Evolutionary conservation across 2,797 vertebrate species (phyloP).

Genomic region (Loriculus beryllinus): DNA sequence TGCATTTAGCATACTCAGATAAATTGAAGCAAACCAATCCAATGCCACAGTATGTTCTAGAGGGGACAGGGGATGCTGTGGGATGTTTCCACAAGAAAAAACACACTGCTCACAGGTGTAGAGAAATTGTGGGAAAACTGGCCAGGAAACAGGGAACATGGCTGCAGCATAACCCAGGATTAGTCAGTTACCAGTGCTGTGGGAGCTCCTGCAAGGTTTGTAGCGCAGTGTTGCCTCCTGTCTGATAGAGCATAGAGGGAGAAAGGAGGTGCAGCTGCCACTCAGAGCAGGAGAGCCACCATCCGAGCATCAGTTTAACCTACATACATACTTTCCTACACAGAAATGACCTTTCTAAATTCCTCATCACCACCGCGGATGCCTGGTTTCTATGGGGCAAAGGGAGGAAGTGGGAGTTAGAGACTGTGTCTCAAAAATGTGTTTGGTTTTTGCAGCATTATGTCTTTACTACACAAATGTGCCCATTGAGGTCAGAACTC

Average conservation of each 20-base stretch:
- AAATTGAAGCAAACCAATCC: background rate
- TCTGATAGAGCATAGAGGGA: background rate
- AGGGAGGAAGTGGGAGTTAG: background rate
- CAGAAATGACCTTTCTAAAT: background rate
- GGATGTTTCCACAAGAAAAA: background rate
- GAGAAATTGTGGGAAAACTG: background rate
- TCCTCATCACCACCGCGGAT: background rate
- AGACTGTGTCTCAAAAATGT: background rate
- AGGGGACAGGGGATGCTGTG: background rate
- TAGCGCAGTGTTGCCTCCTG: background rate
- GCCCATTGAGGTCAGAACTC: accelerated
- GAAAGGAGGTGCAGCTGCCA: background rate
- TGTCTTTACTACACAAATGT: background rate
- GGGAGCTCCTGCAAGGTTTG: background rate
- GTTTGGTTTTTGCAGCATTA: background rate
- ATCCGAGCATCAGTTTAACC: background rate
- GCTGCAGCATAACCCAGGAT: background rate
- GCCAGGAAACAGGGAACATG: background rate
- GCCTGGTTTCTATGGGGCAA: background rate
- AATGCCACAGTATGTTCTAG: background rate
- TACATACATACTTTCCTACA: background rate
- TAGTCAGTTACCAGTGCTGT: background rate
- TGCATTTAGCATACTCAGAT: background rate
- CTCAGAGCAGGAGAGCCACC: background rate
- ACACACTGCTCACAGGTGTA: background rate